Conservation (phyloP, 2,888 invertebrate genomes). For the Limnephilus marmoratus region DNA sequence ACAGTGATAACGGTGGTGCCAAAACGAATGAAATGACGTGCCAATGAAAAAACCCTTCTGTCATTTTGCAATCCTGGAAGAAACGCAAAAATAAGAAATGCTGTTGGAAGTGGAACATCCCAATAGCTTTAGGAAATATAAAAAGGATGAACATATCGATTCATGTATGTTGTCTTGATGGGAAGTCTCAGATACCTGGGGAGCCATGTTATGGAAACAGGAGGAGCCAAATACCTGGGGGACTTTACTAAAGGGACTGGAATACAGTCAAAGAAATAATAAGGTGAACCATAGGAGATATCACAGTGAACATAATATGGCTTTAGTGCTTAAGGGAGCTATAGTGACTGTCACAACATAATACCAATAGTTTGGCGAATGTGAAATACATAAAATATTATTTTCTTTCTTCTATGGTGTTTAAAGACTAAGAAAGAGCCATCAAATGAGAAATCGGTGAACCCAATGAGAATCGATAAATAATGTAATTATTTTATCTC, state of each 20-base stretch:
- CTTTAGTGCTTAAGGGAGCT: background rate
- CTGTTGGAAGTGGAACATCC: background rate
- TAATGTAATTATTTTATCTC: background rate
- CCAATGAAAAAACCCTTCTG: background rate
- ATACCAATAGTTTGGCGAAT: background rate
- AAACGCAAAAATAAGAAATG: background rate
- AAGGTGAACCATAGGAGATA: background rate
- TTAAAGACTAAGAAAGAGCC: background rate
- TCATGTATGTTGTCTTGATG: background rate
- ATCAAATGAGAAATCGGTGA: background rate
- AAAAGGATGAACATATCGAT: background rate
- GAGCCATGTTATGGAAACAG: background rate
- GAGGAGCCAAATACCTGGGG: background rate
- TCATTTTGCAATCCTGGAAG: background rate
- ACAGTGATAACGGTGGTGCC: background rate
- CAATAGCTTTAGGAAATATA: background rate
- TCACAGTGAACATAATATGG: background rate
- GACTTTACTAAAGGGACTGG: background rate
- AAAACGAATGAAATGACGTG: background rate
- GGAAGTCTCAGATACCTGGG: background rate
- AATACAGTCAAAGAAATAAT: background rate
- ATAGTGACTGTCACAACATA: background rate
- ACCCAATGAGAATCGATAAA: constrained; percentile 2
- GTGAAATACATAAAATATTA: background rate
- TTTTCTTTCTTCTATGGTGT: background rate